Base-by-base conservation (phyloP, 1,140 invertebrate genomes). In the Philotrypesis tridentata region DNA sequence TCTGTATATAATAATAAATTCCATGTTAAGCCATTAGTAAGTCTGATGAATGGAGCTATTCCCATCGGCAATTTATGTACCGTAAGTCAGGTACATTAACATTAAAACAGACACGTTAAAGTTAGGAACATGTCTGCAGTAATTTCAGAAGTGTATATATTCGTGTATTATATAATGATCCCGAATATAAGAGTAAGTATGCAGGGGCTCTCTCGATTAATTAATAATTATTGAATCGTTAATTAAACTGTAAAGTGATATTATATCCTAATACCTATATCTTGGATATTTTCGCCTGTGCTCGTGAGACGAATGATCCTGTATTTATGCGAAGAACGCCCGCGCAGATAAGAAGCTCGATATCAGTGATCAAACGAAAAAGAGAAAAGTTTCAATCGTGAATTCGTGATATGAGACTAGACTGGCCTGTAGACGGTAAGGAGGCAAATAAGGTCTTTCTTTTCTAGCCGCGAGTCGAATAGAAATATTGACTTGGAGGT, bases 371-470 rank as follows among this genome's bases (percentile, higher is more conserved):
- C 82, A 80, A 83, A 72, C 79, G 37, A 61, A 43, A 80, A 73
- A 63, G 31, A 80, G 31, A 73, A 68, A 27, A 65, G 65, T 82
- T 84, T 68, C 43, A 84, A 86, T 86, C 85, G 83, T 83, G 84
- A 87, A 85, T 87, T 85, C 82, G 84, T 84, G n/a, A n/a, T 86
- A 82, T 83, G 84, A 82, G 75, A 85, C 84, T 86, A 84, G 82
- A 79, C 80, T 83, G 7, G 48, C 21, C 7, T 7, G n/a, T 55
- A 1, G 17, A 55, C 17, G 68, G 5, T 85, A 87, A 87, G 82
- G 83, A 86, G 85, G 85, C 85, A 86, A 86, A 86, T 87, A 84
- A n/a, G 86, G 84, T 82, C 84, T 85, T 82, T 85, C 33, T 33
- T 73, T 48, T 29, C 80, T 70, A 40, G 17, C 27, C 37, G 31